A percentile compares a stretch with the other conserved stretches of the same genome.
These are phyloP conservation scores for Romanogobio albipinnatus DNA, from an alignment of 2,113 vertebrate genomes.

Conservation along the genomic window DNA sequence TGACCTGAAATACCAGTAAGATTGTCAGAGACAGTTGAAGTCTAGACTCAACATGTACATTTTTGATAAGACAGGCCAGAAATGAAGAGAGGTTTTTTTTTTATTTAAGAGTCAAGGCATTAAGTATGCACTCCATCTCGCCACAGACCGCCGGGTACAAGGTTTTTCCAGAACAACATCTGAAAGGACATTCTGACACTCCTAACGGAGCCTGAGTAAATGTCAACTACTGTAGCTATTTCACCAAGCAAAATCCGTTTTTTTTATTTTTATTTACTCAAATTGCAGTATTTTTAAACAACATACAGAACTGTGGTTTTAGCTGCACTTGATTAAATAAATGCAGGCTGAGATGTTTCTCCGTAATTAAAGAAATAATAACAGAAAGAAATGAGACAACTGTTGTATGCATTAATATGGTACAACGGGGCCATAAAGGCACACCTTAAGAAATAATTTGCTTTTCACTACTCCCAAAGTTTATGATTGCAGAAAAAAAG, in stretches of 20 bases:
- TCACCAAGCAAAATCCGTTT: constrained; percentile 8
- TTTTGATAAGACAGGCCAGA: constrained; percentile 76
- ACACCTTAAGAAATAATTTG: no score
- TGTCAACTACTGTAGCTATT: constrained; percentile 35
- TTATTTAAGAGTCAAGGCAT: constrained; percentile 19
- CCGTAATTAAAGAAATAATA: no score
- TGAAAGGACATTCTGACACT: constrained; percentile 32
- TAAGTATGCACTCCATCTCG: constrained; percentile 21
- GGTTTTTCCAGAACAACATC: constrained; percentile 31
- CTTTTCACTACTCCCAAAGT: no score
- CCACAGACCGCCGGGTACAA: constrained; percentile 14
- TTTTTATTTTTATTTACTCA: not conserved
- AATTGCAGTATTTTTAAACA: not conserved
- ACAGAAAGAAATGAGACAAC: no score
- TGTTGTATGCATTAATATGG: no score
- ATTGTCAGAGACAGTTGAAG: constrained; percentile 73
- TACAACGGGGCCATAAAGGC: no score
- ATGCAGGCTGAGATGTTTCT: no score
- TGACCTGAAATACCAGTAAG: constrained; percentile 77
- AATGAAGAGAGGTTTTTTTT: constrained; percentile 62
- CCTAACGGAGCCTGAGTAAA: constrained; percentile 39
- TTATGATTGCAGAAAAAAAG: no score
- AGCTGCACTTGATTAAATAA: no score
- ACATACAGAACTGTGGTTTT: not conserved
- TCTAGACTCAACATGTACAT: constrained; percentile 76